Base-by-base conservation (phyloP, 2,797 vertebrate genomes). In the Ceryle rudis region DNA sequence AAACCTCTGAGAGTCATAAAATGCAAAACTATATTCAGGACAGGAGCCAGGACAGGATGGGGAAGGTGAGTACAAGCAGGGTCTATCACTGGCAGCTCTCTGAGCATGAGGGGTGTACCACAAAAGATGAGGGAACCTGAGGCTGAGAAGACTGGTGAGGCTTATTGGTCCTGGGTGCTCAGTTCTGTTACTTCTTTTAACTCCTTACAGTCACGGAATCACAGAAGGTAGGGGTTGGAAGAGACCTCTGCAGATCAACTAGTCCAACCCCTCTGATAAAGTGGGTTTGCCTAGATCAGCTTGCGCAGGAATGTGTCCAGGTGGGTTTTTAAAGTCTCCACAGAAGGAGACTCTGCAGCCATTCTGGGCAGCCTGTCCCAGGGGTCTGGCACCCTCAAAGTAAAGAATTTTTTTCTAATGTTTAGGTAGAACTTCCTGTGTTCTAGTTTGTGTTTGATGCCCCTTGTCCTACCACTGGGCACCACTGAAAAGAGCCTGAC, bases 1-100 rank as follows among this genome's bases (percentile, higher is more conserved):
- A 97, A 98, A 97, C 94, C 67, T 90, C 92, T 65, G 96, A 97
- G 95, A 96, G 82, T 72, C 90, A 90, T 91, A 94, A 97, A 93
- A 97, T 83, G 95, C 91, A 93, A 92, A 90, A 94, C 94, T 94
- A 95, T 91, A 94, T 95, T 97, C 95, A 95, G 94, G 95, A 92
- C 67, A 77, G 61, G 29, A 95, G 71, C 77, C 61, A 75, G 84
- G 29, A 57, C 67, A 61, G 54, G 47, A 35, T 10, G 42, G 49
- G 54, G 70, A 79, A 88, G 47, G n/a, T 74, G 84, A 25, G 69
- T 60, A 55, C 70, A 42, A 44, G 67, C 23, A 49, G 65, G 25
- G 55, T 71, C 61, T 70, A 71, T 78, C 22, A 37, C 42, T 26
- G 17, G 6, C 26, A 83, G 60, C 31, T 69, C 26, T 25, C 70